Evolutionary conservation across 1,140 invertebrate species (phyloP), one percentile per base, ranked within the genome.

Genomic region (Metopolophium dirhodum): DNA sequence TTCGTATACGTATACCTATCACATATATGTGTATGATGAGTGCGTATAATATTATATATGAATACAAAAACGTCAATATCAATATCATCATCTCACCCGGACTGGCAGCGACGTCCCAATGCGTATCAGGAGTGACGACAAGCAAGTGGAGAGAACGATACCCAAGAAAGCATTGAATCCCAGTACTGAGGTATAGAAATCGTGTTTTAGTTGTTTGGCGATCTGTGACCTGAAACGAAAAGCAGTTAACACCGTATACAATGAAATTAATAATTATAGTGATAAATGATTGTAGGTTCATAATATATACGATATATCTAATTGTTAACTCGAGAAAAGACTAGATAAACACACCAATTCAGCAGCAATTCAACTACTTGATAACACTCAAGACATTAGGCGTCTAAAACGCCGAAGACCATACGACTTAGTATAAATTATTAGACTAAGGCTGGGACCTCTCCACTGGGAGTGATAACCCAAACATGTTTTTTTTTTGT

Each of bases 161-260:
- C 41, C n/a, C n/a, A 90, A 23, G 18, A 90, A 90, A 35, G 89
- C 89, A 14, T 61, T 90, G 89, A 90, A 90, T 26, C 89, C 89
- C 35, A 90, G 22, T 18, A 90, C 54, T 14, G 57, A 61, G 11
- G 54, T 47, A 54, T 61, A 90, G 35, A 35, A 90, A 30, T 90
- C 37, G 89, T 90, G 51, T 61, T 35, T 57, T 22, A 90, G 41
- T 23, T 26, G 20, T 37, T 57, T 90, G 14, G 54, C 89, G 22
- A 90, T 90, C 41, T 90, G 51, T 22, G 89, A 90, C 23, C 89
- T 90, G 22, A n/a, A 90, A 90, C 30, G 49, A 51, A 26, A 47
- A 88, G 30, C 6, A n/a, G 45, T 4, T 30, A 87, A 37, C 37
- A 0, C 37, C 77, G n/a, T 82, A 22, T 22, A 37, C 6, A 30